phyloP scores from a whole-genome alignment of 2,113 vertebrate genomes.

The Ophiodon elongatus region DNA sequence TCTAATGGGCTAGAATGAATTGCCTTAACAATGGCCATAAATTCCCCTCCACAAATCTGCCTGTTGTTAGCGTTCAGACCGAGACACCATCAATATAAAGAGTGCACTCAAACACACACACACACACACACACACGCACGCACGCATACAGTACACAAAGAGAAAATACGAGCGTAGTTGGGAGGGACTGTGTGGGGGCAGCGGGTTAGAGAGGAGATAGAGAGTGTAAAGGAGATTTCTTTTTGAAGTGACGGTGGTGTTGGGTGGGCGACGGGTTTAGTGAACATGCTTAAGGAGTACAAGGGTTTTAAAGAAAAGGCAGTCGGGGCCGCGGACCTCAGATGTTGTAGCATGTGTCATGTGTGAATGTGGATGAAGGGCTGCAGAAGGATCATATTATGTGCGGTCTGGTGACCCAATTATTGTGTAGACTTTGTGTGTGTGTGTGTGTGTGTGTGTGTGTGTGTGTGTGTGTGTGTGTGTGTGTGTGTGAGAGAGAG shows the following conservation, averaged over 20 bases:
- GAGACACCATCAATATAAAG: constrained; percentile 41
- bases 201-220: background rate
- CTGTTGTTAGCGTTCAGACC: constrained; percentile 31
- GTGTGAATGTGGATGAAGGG: constrained; percentile 56
- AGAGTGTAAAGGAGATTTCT: background rate
- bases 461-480: constrained; percentile 13
- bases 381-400: constrained; percentile 70
- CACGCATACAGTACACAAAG: constrained; percentile 44
- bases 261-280: background rate
- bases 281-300: constrained; percentile 7
- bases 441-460: constrained; percentile 18
- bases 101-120: constrained; percentile 25
- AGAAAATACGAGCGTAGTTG: constrained; percentile 28
- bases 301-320: constrained; percentile 15
- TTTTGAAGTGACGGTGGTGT: background rate
- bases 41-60: constrained; percentile 47
- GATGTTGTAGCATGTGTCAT: constrained; percentile 52
- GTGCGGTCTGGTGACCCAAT: constrained; percentile 76
- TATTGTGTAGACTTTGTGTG: constrained; percentile 52
- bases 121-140: constrained; percentile 29
- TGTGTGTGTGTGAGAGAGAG: no score
- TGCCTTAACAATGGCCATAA: constrained; percentile 61
- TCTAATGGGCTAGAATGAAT: constrained; percentile 75
- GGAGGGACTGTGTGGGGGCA: constrained; percentile 5
- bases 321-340: constrained; percentile 10